These are phyloP conservation scores for Alligator sinensis DNA, from an alignment of 2,113 vertebrate species.

Conservation along the genomic window DNA sequence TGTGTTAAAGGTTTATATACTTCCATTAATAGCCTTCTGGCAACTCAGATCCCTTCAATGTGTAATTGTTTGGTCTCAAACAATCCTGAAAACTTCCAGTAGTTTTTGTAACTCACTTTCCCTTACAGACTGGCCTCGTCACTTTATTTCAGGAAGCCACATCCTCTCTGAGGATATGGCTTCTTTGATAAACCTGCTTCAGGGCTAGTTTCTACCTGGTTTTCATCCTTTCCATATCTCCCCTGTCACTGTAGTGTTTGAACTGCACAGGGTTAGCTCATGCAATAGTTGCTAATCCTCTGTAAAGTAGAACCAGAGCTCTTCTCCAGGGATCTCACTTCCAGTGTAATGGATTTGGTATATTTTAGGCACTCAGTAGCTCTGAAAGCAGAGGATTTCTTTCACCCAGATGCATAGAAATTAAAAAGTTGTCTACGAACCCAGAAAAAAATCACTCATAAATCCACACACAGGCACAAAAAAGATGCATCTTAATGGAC, in stretches of 20 bases:
- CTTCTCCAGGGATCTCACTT: background rate
- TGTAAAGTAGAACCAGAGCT: background rate
- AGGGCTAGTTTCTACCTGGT: background rate
- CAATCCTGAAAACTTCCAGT: conserved; percentile 39
- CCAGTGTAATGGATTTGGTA: background rate
- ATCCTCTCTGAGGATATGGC: background rate
- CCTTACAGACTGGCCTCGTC: conserved; percentile 1
- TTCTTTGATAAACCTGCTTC: background rate
- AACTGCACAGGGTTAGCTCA: background rate
- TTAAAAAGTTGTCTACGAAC: background rate
- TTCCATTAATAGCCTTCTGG: conserved; percentile 13
- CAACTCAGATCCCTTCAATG: conserved; percentile 33
- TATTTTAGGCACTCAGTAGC: background rate
- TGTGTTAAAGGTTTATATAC: background rate
- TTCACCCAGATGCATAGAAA: background rate
- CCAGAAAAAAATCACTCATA: background rate
- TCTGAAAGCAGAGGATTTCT: background rate
- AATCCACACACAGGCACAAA: background rate
- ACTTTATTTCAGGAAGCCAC: background rate
- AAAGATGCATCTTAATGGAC: background rate
- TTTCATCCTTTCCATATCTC: background rate
- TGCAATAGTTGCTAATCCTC: background rate
- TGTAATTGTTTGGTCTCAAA: conserved; percentile 63
- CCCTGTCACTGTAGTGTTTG: background rate
- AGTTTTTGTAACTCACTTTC: conserved; percentile 5